phyloP scores from a whole-genome alignment of 1,140 invertebrate species.

The Drosophila ohnishii region DNA sequence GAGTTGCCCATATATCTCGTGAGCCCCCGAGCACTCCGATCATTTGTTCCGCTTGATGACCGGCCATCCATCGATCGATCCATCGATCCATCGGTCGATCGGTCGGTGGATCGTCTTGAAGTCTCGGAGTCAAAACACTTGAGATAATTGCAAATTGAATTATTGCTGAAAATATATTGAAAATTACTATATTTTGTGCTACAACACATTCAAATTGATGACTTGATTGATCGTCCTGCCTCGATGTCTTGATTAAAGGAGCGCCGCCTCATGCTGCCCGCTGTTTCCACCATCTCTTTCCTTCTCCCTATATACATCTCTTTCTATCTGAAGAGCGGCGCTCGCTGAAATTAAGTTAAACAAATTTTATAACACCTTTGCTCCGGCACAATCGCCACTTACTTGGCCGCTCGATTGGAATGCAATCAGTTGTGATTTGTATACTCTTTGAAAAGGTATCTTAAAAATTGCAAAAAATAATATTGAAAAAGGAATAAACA shows the following conservation, averaged over 20 bases:
- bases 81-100: slow-evolving; percentile 15
- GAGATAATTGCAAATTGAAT: slow-evolving; percentile 82
- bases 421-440: slow-evolving; percentile 68
- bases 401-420: slow-evolving; percentile 55
- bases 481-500: no score
- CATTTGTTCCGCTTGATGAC: slow-evolving; percentile 70
- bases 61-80: slow-evolving; percentile 47
- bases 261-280: slow-evolving; percentile 54
- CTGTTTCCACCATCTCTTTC: slow-evolving; percentile 16
- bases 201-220: slow-evolving; percentile 81
- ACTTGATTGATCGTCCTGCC: slow-evolving; percentile 76
- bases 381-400: slow-evolving; percentile 70
- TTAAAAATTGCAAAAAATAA: background rate
- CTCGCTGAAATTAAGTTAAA: slow-evolving; percentile 82
- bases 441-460: background rate
- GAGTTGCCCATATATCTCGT: slow-evolving; percentile 8
- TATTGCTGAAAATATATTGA: slow-evolving; percentile 81
- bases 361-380: slow-evolving; percentile 83
- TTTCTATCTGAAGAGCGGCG: slow-evolving; percentile 44
- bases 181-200: slow-evolving; percentile 81
- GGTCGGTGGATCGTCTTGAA: slow-evolving; percentile 43
- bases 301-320: background rate
- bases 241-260: slow-evolving; percentile 73
- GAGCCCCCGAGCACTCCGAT: slow-evolving; percentile 49
- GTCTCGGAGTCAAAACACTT: slow-evolving; percentile 72